These are phyloP conservation scores for Fistularia commersonii DNA, from an alignment of 2,797 vertebrate species.

Conservation along the genomic window DNA sequence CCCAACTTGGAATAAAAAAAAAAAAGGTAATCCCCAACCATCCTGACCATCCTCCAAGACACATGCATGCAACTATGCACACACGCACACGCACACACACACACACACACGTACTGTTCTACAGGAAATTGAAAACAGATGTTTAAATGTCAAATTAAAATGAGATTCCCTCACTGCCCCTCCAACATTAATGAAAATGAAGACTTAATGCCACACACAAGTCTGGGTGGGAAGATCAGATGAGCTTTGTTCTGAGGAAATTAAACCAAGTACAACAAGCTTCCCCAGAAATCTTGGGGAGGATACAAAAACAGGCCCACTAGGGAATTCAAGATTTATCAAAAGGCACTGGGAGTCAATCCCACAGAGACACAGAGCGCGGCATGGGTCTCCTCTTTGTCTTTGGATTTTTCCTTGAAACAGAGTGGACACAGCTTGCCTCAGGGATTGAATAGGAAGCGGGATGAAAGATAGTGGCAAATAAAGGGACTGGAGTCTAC, in stretches of 20 bases:
- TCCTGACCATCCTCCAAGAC: slow-evolving; percentile 13
- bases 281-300: slow-evolving; percentile 54
- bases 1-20: slow-evolving; percentile 29
- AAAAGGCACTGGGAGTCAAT: slow-evolving; percentile 55
- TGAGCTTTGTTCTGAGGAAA: slow-evolving; percentile 79
- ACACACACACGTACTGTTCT: slow-evolving; percentile 27
- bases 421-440: slow-evolving; percentile 25
- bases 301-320: slow-evolving; percentile 61
- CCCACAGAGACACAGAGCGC: slow-evolving; percentile 38
- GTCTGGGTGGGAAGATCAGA: slow-evolving; percentile 68
- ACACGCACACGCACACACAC: slow-evolving; percentile 7
- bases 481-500: slow-evolving; percentile 8
- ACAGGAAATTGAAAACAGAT: slow-evolving; percentile 80
- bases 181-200: slow-evolving; percentile 79
- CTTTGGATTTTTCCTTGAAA: slow-evolving; percentile 39
- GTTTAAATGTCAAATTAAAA: slow-evolving; percentile 83
- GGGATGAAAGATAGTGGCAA: slow-evolving; percentile 29
- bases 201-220: slow-evolving; percentile 74
- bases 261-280: slow-evolving; percentile 76
- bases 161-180: slow-evolving; percentile 72
- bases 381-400: slow-evolving; percentile 51
- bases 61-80: too few relatives aligned
- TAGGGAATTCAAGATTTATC: slow-evolving; percentile 71
- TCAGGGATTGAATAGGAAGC: slow-evolving; percentile 20
- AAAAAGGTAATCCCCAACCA: slow-evolving; percentile 48